phyloP scores from a whole-genome alignment of 2,797 vertebrate genomes.

The Huso huso region DNA sequence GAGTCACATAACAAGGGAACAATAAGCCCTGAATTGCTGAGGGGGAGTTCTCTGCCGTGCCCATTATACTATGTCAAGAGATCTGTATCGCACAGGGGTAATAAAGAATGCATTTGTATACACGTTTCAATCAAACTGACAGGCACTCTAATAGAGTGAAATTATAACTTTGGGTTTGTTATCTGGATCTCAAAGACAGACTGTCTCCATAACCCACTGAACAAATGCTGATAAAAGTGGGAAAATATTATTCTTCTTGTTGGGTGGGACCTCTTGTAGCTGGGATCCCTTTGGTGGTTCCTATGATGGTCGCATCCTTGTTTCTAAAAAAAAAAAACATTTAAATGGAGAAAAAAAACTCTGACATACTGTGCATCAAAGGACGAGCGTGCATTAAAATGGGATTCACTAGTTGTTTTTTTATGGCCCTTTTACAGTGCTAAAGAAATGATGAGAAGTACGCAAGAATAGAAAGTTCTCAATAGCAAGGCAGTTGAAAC shows the following conservation, averaged over 20 bases:
- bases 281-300: slow-evolving; percentile 22
- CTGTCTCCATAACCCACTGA: slow-evolving; percentile 43
- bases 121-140: slow-evolving; percentile 37
- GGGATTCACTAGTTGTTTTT: too few relatives aligned
- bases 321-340: too few relatives aligned
- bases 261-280: slow-evolving; percentile 31
- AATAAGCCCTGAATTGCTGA: background rate
- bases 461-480: too few relatives aligned
- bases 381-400: too few relatives aligned
- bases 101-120: slow-evolving; percentile 37
- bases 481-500: too few relatives aligned
- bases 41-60: slow-evolving; percentile 32
- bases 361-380: too few relatives aligned
- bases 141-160: slow-evolving; percentile 29
- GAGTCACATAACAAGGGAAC: too few relatives aligned
- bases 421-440: too few relatives aligned
- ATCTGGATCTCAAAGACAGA: slow-evolving; percentile 45
- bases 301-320: too few relatives aligned
- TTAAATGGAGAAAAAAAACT: too few relatives aligned
- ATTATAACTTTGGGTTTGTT: slow-evolving; percentile 40
- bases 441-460: too few relatives aligned
- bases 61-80: slow-evolving; percentile 35
- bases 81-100: slow-evolving; percentile 37
- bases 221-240: slow-evolving; percentile 52
- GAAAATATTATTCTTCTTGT: slow-evolving; percentile 37